Conservation (phyloP, 1,140 invertebrate genomes). For the Colletes gigas region DNA sequence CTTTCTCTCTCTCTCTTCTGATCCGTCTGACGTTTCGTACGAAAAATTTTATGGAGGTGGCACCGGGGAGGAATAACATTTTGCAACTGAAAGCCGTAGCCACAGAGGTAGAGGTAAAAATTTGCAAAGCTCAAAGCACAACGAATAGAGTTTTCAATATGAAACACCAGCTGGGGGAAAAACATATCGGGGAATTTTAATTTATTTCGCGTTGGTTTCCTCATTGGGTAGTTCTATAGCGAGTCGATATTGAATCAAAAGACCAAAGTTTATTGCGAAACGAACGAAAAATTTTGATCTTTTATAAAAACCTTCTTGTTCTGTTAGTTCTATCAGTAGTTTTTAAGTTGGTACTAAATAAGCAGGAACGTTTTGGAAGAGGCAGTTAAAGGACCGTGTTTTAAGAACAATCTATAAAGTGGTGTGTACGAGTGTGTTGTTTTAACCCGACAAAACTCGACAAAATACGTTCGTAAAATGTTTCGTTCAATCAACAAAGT, state of each 20-base stretch:
- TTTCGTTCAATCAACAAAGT: not conserved
- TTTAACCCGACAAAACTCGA: too few species aligned
- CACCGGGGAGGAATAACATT: not conserved
- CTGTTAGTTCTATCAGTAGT: too few species aligned
- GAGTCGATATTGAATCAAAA: not conserved
- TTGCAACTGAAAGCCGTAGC: too few species aligned
- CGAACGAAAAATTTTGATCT: too few species aligned
- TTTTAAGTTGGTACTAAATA: too few species aligned
- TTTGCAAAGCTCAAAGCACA: not conserved
- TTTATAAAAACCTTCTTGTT: too few species aligned
- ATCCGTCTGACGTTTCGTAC: not conserved
- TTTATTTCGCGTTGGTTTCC: not conserved
- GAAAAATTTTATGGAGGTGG: not conserved
- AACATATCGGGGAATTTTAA: conserved; percentile 1
- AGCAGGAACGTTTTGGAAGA: too few species aligned
- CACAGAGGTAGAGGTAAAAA: not conserved
- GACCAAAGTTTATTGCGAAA: not conserved
- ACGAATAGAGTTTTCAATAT: not conserved
- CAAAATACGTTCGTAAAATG: too few species aligned
- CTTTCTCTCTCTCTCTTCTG: not conserved
- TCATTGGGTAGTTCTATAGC: not conserved
- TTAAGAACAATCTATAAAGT: too few species aligned
- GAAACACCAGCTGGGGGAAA: not conserved
- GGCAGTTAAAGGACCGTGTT: too few species aligned
- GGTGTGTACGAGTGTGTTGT: too few species aligned